Percentiles rank a stretch among this genome's conserved stretches.
These are phyloP conservation scores for Drosophila takahashii DNA, from an alignment of 1,140 invertebrate genomes.

Conservation along the genomic window DNA sequence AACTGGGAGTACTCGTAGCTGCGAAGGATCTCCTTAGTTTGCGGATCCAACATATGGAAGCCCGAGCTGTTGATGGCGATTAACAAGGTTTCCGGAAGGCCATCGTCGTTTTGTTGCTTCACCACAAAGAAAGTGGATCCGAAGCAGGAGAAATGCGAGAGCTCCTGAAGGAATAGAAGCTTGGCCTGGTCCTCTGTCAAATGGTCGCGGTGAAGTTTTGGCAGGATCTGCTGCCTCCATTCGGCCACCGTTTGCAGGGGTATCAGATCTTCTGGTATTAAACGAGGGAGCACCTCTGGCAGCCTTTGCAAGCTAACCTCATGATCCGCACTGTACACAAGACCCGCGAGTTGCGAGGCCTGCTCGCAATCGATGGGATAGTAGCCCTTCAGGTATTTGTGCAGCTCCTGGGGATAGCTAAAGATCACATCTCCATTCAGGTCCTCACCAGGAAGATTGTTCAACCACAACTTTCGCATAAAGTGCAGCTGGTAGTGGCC, in stretches of 20 bases:
- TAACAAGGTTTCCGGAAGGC: slow-evolving; percentile 93
- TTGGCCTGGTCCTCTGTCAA: slow-evolving; percentile 91
- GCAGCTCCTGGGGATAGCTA: slow-evolving; percentile 97
- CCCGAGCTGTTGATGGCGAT: slow-evolving; percentile 97
- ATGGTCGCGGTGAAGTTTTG: slow-evolving; percentile 86
- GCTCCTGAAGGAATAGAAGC: slow-evolving; percentile 92
- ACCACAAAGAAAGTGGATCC: slow-evolving; percentile 98
- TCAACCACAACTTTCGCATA: slow-evolving; percentile 98
- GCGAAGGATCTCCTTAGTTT: slow-evolving; percentile 89
- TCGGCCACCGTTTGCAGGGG: slow-evolving; percentile 90
- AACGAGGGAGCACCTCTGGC: slow-evolving; percentile 89
- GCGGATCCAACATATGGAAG: slow-evolving; percentile 94
- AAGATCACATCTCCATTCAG: slow-evolving; percentile 96
- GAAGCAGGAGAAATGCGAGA: slow-evolving; percentile 93
- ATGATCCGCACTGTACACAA: slow-evolving; percentile 88
- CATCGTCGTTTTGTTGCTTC: slow-evolving; percentile 93
- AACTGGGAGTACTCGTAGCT: slow-evolving; percentile 94
- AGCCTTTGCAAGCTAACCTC: slow-evolving; percentile 89
- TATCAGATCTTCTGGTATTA: slow-evolving; percentile 92
- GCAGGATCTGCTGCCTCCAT: slow-evolving; percentile 92
- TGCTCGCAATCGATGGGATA: slow-evolving; percentile 93
- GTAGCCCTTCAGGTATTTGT: slow-evolving; percentile 95
- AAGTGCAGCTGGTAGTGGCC: slow-evolving; percentile 96
- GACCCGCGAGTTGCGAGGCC: slow-evolving; percentile 90
- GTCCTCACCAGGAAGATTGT: slow-evolving; percentile 93